Base-by-base conservation (phyloP, 1,140 invertebrate species). In the Bombus balteatus region DNA sequence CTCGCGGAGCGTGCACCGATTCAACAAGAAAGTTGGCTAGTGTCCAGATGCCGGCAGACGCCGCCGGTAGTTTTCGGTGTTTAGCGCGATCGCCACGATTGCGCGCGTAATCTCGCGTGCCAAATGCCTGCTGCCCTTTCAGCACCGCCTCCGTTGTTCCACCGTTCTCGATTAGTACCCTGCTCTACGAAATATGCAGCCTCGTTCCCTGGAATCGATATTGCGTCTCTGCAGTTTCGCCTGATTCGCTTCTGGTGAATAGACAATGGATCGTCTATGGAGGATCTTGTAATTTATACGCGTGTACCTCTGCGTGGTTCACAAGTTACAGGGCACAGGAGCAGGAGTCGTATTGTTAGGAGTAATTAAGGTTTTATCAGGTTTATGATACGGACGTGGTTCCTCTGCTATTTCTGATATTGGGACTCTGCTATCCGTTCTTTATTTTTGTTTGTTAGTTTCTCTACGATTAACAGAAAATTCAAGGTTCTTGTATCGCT, bases 11-110 rank as follows among this genome's bases (percentile, higher is more conserved):
- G 73, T 81, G 73, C 57, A n/a, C 43, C 43, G 53, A 72, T 86
- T 76, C 78, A 62, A 66, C 83, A 90, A 90, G 89, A 90, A 90
- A 88, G 71, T 90, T 90, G 88, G 89, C 88, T 34, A 43, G 65
- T 68, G 74, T 88, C 86, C 89, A 90, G 86, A 80, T 70, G 68
- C 71, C 43, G 41, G 65, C 71, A 77, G 62, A 70, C 59, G 71
- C 28, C n/a, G 70, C 47, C n/a, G 75, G 71, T 65, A 66, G 87
- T 87, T 83, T 83, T 71, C 81, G 85, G 80, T 85, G 78, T 89
- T 89, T 89, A 88, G 68, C 73, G 78, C 84, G 88, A 86, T 89
- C 75, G 41, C 68, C 28, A 72, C 78, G 87, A 89, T 89, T 82
- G 76, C 74, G 85, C 74, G 77, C 47, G 87, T 62, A 82, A 89